These are phyloP conservation scores for Tanytarsus gracilentus DNA, from an alignment of 2,888 invertebrate species.

Conservation along the genomic window DNA sequence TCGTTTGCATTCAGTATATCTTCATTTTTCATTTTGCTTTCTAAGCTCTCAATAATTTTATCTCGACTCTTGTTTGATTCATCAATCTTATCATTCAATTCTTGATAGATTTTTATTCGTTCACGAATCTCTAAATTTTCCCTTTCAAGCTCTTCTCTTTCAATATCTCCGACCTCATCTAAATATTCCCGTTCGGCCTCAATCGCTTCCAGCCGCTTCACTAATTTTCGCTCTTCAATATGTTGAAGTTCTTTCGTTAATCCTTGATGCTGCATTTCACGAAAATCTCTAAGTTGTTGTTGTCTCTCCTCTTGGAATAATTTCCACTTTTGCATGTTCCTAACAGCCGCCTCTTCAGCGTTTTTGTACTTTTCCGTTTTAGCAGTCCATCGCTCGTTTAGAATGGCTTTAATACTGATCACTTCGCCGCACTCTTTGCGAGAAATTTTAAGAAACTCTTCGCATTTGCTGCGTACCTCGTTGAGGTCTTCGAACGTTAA, in stretches of 20 bases:
- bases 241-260: slow-evolving; percentile 36
- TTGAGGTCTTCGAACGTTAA: slow-evolving; percentile 37
- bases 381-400: slow-evolving; percentile 45
- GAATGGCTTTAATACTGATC: slow-evolving; percentile 46
- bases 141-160: slow-evolving; percentile 34
- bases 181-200: slow-evolving; percentile 35
- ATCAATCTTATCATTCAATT: slow-evolving; percentile 34
- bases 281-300: slow-evolving; percentile 31
- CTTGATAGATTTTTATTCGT: slow-evolving; percentile 37
- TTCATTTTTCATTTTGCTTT: background rate
- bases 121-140: slow-evolving; percentile 34
- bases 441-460: slow-evolving; percentile 34
- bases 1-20: slow-evolving; percentile 18
- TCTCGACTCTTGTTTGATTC: background rate
- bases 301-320: slow-evolving; percentile 33
- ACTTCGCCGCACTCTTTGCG: slow-evolving; percentile 44
- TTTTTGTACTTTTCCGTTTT: slow-evolving; percentile 47
- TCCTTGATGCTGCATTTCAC: slow-evolving; percentile 35
- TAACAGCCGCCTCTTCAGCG: slow-evolving; percentile 42
- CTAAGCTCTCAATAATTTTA: background rate
- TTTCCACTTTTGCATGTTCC: slow-evolving; percentile 38
- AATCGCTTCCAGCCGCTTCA: slow-evolving; percentile 36
- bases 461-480: slow-evolving; percentile 33
- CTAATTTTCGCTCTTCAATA: slow-evolving; percentile 36
- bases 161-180: slow-evolving; percentile 35